Evolutionary conservation across 2,797 vertebrate species (phyloP).

Genomic region (Luscinia luscinia): DNA sequence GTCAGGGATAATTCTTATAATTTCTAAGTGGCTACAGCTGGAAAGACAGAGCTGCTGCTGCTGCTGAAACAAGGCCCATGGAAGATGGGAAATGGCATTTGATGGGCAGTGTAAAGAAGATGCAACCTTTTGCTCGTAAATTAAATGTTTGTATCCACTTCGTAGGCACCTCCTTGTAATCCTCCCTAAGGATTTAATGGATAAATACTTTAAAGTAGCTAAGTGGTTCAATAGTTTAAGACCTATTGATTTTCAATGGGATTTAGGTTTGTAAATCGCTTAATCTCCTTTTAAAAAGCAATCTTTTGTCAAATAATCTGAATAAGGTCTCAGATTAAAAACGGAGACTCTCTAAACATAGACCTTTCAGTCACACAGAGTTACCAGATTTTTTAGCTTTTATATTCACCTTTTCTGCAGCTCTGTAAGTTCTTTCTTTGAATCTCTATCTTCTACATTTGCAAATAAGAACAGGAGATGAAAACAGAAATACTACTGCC

Average conservation of each 20-base stretch:
- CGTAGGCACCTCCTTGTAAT: slow-evolving; percentile 48
- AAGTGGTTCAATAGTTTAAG: slow-evolving; percentile 32
- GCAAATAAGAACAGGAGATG: background rate
- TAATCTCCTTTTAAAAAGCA: slow-evolving; percentile 56
- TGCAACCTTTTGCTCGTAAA: background rate
- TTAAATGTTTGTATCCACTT: slow-evolving; percentile 25
- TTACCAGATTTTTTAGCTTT: slow-evolving; percentile 24
- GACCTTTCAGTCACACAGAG: background rate
- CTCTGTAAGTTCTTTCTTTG: background rate
- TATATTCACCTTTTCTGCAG: background rate
- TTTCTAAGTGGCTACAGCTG: background rate
- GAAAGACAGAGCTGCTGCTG: background rate
- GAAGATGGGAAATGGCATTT: background rate
- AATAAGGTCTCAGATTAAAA: slow-evolving; percentile 40
- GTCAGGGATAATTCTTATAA: background rate
- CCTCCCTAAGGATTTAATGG: slow-evolving; percentile 19
- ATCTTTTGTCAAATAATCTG: slow-evolving; percentile 51
- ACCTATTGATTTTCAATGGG: slow-evolving; percentile 52
- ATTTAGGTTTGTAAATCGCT: slow-evolving; percentile 48
- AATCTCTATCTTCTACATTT: background rate
- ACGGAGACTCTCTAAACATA: background rate
- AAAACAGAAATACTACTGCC: background rate
- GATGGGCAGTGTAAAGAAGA: background rate
- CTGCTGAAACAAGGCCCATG: background rate
- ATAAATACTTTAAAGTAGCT: slow-evolving; percentile 44